Percentiles rank a stretch among this genome's conserved stretches.
These are phyloP conservation scores for Mythimna lalbum DNA, from an alignment of 2,888 invertebrate genomes.

Conservation along the genomic window DNA sequence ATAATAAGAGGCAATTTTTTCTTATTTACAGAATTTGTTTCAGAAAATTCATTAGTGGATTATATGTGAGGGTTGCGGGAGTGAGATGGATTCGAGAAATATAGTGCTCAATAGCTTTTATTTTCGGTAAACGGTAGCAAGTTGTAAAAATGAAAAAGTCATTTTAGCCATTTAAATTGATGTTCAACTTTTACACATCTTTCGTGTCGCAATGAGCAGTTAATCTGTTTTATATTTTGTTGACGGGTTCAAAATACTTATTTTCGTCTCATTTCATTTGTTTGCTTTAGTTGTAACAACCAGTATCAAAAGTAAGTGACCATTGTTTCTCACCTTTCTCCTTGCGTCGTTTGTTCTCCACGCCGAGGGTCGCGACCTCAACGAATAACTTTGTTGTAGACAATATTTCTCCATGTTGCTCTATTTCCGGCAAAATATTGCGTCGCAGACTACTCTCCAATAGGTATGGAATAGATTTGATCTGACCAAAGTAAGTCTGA, in stretches of 20 bases:
- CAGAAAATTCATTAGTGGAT: too few relatives aligned
- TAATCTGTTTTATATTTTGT: neutral
- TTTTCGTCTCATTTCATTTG: too few relatives aligned
- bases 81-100: neutral
- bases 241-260: neutral
- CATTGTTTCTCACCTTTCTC: neutral
- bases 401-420: too few relatives aligned
- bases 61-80: too few relatives aligned
- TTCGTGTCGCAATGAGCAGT: neutral
- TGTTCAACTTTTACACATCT: neutral
- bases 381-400: too few relatives aligned
- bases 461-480: too few relatives aligned
- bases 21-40: neutral
- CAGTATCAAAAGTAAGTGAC: neutral
- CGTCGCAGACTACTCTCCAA: too few relatives aligned
- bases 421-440: too few relatives aligned
- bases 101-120: neutral
- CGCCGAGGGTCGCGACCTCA: too few relatives aligned
- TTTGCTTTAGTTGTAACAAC: neutral
- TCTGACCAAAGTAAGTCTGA: too few relatives aligned
- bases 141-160: neutral
- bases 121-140: neutral
- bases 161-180: neutral
- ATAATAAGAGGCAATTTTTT: too few relatives aligned
- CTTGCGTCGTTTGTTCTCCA: too few relatives aligned